A percentile compares a stretch with the other conserved stretches of the same genome.
phyloP scores from a whole-genome alignment of 64 coral and sea anemone genomes.

The Astreopora myriophthalma region DNA sequence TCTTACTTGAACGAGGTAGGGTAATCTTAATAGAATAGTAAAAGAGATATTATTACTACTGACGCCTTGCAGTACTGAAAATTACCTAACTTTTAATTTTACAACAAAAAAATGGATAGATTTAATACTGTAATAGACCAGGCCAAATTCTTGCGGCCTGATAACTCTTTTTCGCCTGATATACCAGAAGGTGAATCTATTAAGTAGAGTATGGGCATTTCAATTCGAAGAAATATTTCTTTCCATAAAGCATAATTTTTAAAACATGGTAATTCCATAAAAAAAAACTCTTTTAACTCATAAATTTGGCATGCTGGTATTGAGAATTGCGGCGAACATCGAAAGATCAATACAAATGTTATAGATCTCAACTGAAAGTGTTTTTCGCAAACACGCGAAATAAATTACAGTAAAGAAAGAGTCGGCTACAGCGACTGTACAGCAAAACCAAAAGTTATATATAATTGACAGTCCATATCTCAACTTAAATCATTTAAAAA shows the following conservation, averaged over 20 bases:
- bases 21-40: no score
- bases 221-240: no score
- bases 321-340: background rate
- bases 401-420: background rate
- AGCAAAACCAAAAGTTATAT: background rate
- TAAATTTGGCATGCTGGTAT: background rate
- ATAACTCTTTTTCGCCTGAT: background rate
- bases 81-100: background rate
- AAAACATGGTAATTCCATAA: background rate
- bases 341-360: background rate
- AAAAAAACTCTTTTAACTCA: background rate
- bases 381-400: background rate
- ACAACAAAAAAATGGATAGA: background rate
- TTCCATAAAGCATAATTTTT: no score
- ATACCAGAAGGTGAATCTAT: no score
- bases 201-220: no score
- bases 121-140: background rate
- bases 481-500: slow-evolving; percentile 8
- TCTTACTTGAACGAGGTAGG: slow-evolving; percentile 87
- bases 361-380: background rate
- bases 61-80: background rate
- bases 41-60: background rate
- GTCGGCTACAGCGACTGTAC: background rate
- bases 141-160: background rate
- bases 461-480: background rate